Percentiles rank a stretch among this genome's conserved stretches.
These are phyloP conservation scores for Nephotettix cincticeps DNA, from an alignment of 1,140 invertebrate genomes.

Conservation along the genomic window DNA sequence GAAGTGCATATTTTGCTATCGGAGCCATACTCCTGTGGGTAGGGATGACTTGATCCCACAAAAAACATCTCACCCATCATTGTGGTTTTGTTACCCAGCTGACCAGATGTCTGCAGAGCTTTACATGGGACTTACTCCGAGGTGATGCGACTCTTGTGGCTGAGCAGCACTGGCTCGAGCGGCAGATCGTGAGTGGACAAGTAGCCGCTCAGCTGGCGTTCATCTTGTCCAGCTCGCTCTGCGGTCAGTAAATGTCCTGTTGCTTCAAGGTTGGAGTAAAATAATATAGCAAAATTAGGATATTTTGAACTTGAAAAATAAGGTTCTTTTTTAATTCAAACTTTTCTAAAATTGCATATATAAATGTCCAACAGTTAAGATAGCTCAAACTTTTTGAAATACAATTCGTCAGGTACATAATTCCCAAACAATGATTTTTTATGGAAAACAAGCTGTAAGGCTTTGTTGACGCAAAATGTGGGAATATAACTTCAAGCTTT, in stretches of 20 bases:
- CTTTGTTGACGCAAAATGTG: too few species aligned
- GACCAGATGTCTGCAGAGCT: conserved; percentile 43
- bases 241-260: neutral
- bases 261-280: neutral
- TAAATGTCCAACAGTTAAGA: too few species aligned
- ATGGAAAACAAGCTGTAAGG: too few species aligned
- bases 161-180: conserved; percentile 7
- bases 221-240: neutral
- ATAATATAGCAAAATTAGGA: neutral
- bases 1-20: too few species aligned
- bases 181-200: neutral
- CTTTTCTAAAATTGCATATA: neutral
- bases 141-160: conserved; percentile 1
- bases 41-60: too few species aligned
- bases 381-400: too few species aligned
- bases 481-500: too few species aligned
- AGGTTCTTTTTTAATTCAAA: neutral
- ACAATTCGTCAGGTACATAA: too few species aligned
- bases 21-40: too few species aligned
- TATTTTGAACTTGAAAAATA: neutral
- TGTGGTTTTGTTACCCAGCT: too few species aligned
- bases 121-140: conserved; percentile 25
- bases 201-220: neutral
- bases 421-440: too few species aligned
- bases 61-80: too few species aligned